Base-by-base conservation (phyloP, 2,888 invertebrate species). In the Ischnura elegans region DNA sequence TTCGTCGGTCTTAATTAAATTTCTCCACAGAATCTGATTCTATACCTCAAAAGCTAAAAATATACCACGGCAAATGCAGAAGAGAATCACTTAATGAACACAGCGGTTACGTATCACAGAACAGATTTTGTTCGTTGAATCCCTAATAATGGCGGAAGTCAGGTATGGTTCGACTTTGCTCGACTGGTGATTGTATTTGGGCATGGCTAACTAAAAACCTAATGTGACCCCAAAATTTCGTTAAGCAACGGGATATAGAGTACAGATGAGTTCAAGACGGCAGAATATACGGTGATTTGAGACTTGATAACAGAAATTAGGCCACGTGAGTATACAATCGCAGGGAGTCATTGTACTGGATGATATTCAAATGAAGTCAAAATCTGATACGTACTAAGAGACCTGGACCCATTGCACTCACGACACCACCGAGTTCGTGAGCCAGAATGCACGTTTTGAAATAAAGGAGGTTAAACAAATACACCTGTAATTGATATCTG, bases 281-380 rank as follows among this genome's bases (percentile, higher is more conserved):
- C 2, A 3, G 36, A 76, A n/a, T 8, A 36, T 76, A 76, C 16
- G 76, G 25, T 10, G 36, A 76, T 76, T 36, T 36, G 76, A 76
- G 76, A 76, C 4, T 36, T 29, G 36, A 36, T 76, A 36, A 36
- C 76, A 29, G 2, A 16, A 76, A 76, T 76, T 76, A 36, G 76
- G 76, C 25, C 36, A 76, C 6, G 76, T 76, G 76, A 36, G 76
- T 36, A 76, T 36, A 76, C 76, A 29, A 76, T n/a, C n/a, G n/a
- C n/a, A n/a, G n/a, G 76, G 16, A 76, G 36, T 36, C 76, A 76
- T 76, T 76, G 36, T 36, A 76, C 76, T 8, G 76, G 76, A 29
- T 36, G 76, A 76, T 36, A 76, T 76, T 76, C 36, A 76, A 76
- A 76, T 76, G 76, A 76, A 76, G 76, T 5, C 76, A 36, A 76